Evolutionary conservation across 2,113 vertebrate genomes (phyloP).

Genomic region (Embiotoca jacksoni): DNA sequence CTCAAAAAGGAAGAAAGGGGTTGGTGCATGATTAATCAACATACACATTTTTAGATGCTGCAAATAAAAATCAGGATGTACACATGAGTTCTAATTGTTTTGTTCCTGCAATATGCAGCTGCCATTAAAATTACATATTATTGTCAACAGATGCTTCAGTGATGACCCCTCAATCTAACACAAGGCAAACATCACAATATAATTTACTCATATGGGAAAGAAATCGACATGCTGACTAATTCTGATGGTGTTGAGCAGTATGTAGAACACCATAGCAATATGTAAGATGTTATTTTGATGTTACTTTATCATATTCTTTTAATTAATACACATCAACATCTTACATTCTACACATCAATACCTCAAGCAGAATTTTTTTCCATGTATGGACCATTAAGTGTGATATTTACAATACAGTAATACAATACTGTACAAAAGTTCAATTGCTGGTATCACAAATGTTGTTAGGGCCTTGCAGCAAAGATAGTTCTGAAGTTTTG

Average conservation of each 20-base stretch:
- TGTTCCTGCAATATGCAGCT: constrained; percentile 2
- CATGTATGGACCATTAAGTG: constrained; percentile 37
- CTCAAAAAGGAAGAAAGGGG: constrained; percentile 33
- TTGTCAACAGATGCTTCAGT: constrained; percentile 1
- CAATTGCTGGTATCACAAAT: constrained; percentile 30
- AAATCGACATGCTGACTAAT: constrained; percentile 3
- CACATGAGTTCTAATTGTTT: constrained; percentile 10
- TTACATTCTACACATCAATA: constrained; percentile 16
- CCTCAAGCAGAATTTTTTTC: constrained; percentile 20
- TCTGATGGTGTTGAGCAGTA: constrained; percentile 4
- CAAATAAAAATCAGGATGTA: constrained; percentile 38
- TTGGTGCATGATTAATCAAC: constrained; percentile 52
- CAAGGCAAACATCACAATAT: constrained; percentile 24
- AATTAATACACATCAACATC: constrained; percentile 12
- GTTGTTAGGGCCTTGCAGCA: constrained; percentile 7
- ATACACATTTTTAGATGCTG: constrained; percentile 36
- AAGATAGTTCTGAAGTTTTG: constrained; percentile 4
- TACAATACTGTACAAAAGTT: constrained; percentile 21
- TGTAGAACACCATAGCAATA: background rate
- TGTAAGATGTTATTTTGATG: constrained; percentile 10
- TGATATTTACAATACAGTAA: constrained; percentile 67
- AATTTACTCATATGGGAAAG: constrained; percentile 9
- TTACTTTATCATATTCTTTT: constrained; percentile 1
- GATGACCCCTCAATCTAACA: background rate
- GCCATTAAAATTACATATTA: background rate